phyloP scores from a whole-genome alignment of 2,113 vertebrate genomes.

The Peromyscus polionotus region DNA sequence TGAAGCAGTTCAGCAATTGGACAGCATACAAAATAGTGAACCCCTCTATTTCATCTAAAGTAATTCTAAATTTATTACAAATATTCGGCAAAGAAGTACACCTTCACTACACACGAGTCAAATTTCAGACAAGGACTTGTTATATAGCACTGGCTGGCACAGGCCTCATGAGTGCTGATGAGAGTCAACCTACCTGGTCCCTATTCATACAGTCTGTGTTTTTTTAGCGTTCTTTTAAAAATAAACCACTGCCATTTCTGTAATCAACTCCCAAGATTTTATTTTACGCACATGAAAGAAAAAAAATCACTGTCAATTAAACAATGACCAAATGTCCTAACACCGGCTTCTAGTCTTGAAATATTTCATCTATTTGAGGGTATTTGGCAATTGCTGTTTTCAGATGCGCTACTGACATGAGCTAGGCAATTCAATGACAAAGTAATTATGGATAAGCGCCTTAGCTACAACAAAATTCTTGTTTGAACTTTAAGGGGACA shows the following conservation, averaged over 20 bases:
- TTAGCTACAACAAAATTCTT: slow-evolving; percentile 5
- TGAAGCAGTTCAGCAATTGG: slow-evolving; percentile 23
- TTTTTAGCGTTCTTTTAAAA: slow-evolving; percentile 32
- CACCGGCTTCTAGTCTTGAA: neutral
- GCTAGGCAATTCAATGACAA: neutral
- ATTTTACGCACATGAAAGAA: slow-evolving; percentile 5
- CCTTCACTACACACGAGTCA: neutral
- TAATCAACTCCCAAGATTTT: neutral
- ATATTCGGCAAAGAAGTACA: slow-evolving; percentile 21
- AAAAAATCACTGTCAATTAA: slow-evolving; percentile 65
- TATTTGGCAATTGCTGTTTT: slow-evolving; percentile 15
- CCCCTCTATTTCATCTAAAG: slow-evolving; percentile 32
- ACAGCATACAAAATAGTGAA: slow-evolving; percentile 20
- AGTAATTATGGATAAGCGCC: slow-evolving; percentile 27
- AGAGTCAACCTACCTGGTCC: neutral
- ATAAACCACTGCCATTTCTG: slow-evolving; percentile 39
- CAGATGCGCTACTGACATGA: slow-evolving; percentile 19
- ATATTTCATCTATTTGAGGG: slow-evolving; percentile 27
- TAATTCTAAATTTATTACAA: slow-evolving; percentile 28
- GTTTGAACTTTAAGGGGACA: neutral
- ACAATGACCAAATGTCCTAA: slow-evolving; percentile 54
- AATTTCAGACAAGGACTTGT: neutral
- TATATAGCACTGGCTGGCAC: neutral
- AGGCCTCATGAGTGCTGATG: neutral
- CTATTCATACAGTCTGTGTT: slow-evolving; percentile 6